Conservation (phyloP, 2,888 invertebrate species). For the Chaetogeoica ovagalla region DNA sequence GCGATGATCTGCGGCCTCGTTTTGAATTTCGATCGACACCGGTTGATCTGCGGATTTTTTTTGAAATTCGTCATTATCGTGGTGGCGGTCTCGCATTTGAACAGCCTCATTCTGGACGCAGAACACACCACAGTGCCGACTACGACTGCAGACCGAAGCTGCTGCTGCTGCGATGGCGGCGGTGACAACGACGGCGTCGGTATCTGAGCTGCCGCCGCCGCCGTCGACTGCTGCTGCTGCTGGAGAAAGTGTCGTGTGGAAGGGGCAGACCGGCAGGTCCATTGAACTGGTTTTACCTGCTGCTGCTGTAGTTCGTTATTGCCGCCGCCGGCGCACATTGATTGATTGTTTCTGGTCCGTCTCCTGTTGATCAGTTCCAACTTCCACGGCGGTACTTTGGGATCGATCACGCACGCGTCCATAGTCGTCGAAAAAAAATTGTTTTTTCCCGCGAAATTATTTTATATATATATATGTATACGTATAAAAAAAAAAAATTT, state of each 20-base stretch:
- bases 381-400: conserved; percentile 73
- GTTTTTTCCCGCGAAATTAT: too few relatives aligned
- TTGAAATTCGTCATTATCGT: conserved; percentile 50
- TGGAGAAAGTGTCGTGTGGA: conserved; percentile 47
- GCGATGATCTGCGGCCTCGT: conserved; percentile 48
- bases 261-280: conserved; percentile 53
- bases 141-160: conserved; percentile 14
- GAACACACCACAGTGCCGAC: conserved; percentile 39
- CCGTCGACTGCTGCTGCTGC: conserved; percentile 25
- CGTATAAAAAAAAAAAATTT: too few relatives aligned
- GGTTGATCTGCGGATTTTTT: conserved; percentile 40
- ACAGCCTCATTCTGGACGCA: conserved; percentile 42
- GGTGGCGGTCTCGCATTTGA: conserved; percentile 41
- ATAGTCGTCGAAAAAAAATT: background rate
- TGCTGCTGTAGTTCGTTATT: conserved; percentile 56
- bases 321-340: conserved; percentile 55
- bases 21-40: conserved; percentile 43
- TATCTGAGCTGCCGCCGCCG: background rate
- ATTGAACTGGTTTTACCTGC: conserved; percentile 56
- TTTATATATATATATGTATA: too few relatives aligned
- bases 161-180: background rate
- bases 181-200: background rate
- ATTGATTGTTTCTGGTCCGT: conserved; percentile 60
- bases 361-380: conserved; percentile 78
- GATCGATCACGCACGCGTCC: conserved; percentile 58